These are phyloP conservation scores for Catharus bicknelli DNA, from an alignment of 2,113 vertebrate species.

Conservation along the genomic window DNA sequence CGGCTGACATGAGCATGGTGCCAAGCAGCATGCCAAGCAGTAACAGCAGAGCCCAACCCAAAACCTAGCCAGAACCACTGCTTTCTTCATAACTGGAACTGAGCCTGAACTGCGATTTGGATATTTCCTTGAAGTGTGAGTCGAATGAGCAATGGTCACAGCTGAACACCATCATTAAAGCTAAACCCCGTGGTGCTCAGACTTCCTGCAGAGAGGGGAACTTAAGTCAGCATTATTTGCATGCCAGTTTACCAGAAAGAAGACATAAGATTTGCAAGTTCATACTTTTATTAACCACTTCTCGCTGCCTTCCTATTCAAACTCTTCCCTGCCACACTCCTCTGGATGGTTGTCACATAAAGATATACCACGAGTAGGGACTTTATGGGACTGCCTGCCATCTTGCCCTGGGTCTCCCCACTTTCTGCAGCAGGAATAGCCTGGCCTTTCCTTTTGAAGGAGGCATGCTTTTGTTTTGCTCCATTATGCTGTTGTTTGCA, in stretches of 20 bases:
- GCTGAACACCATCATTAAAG: background rate
- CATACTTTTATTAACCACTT: background rate
- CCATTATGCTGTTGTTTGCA: background rate
- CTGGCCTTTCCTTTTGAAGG: background rate
- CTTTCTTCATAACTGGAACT: background rate
- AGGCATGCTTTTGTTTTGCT: background rate
- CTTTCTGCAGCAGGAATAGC: background rate
- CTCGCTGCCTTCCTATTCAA: background rate
- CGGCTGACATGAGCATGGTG: rapidly evolving
- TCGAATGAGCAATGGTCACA: rapidly evolving
- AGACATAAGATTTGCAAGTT: background rate
- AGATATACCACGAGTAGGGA: background rate
- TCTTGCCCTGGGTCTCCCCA: background rate
- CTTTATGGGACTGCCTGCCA: background rate
- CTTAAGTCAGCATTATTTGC: background rate
- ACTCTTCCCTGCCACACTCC: background rate
- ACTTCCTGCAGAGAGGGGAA: background rate
- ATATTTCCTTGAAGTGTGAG: background rate
- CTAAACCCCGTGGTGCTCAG: rapidly evolving
- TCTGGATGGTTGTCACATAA: background rate
- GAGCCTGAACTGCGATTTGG: rapidly evolving
- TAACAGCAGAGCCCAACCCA: background rate
- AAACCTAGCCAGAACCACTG: background rate
- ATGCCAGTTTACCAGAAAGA: background rate
- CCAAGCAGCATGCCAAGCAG: background rate